Evolutionary conservation across 2,888 invertebrate species (phyloP).

Genomic region (Epistrophe eligans): DNA sequence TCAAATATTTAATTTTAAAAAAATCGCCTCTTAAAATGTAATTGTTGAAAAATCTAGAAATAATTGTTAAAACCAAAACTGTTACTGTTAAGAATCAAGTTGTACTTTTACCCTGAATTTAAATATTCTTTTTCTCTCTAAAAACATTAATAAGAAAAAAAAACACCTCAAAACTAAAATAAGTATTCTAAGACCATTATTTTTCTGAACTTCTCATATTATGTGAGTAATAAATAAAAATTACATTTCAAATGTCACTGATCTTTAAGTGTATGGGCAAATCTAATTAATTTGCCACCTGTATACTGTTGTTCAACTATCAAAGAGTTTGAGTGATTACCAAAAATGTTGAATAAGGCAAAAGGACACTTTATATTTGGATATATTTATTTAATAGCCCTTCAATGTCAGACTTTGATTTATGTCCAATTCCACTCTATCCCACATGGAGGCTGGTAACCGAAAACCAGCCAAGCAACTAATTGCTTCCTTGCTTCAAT

Average conservation of each 20-base stretch:
- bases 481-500: conserved; percentile 51
- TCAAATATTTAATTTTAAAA: too few species aligned
- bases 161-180: too few species aligned
- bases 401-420: conserved; percentile 36
- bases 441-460: conserved; percentile 15
- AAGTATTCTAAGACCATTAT: too few species aligned
- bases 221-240: too few species aligned
- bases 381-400: conserved; percentile 29
- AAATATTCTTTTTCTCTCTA: too few species aligned
- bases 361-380: neutral
- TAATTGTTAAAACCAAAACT: too few species aligned
- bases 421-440: conserved; percentile 27
- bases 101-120: too few species aligned
- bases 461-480: conserved; percentile 49
- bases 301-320: neutral
- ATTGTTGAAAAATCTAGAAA: too few species aligned
- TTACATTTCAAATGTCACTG: neutral
- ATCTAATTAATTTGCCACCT: conserved; percentile 8
- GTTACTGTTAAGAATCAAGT: too few species aligned
- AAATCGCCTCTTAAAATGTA: too few species aligned
- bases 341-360: neutral
- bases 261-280: neutral
- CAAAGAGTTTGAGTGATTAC: conserved; percentile 18
- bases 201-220: too few species aligned
- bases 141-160: too few species aligned